Conservation (phyloP, 1,140 invertebrate species). For the Oncopodura yosiiana region DNA sequence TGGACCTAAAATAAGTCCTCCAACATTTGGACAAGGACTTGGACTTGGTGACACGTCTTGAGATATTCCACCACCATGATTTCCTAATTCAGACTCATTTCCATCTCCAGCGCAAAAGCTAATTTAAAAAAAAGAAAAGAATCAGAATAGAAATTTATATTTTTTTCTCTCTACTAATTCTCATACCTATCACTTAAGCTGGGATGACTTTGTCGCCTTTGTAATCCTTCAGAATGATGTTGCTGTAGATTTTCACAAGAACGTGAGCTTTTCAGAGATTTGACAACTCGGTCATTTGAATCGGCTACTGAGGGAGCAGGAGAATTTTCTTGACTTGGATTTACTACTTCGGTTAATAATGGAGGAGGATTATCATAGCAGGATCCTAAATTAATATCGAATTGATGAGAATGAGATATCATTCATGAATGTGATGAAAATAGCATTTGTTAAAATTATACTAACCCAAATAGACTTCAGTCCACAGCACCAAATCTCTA, state of each 20-base stretch:
- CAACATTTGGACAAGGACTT: not conserved
- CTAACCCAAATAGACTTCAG: slow-evolving; percentile 72
- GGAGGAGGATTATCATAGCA: slow-evolving; percentile 23
- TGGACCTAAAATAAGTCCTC: not conserved
- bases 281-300: slow-evolving; percentile 13
- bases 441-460: no score
- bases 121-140: no score
- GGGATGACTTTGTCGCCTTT: slow-evolving; percentile 24
- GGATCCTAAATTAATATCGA: no score
- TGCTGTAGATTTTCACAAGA: slow-evolving; percentile 26
- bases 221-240: slow-evolving; percentile 4
- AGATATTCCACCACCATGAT: no score
- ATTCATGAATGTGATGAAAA: no score
- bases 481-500: slow-evolving; percentile 71
- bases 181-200: slow-evolving; percentile 22
- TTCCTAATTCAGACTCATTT: no score
- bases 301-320: slow-evolving; percentile 33
- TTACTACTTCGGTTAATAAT: slow-evolving; percentile 22
- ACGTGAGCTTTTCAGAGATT: slow-evolving; percentile 7
- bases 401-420: no score
- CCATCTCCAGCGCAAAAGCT: no score
- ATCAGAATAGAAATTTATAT: no score
- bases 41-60: no score
- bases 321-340: slow-evolving; percentile 26
- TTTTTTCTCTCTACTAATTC: slow-evolving; percentile 36